Percentiles rank a stretch among this genome's conserved stretches.
These are phyloP conservation scores for Dromiciops gliroides DNA, from an alignment of 2,113 vertebrate genomes.

Conservation along the genomic window DNA sequence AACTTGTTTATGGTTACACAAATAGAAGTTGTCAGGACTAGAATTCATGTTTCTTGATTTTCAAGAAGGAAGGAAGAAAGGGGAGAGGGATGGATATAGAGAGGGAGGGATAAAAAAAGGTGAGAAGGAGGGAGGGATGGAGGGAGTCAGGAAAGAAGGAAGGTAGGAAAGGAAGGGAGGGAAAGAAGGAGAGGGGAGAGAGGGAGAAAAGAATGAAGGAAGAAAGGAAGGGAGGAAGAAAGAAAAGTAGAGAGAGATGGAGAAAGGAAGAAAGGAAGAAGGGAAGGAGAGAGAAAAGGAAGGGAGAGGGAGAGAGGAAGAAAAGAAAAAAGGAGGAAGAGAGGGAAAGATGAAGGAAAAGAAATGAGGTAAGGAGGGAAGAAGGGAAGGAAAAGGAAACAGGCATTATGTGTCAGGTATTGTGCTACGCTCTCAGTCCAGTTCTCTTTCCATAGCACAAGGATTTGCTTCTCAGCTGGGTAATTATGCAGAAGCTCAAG, in stretches of 20 bases:
- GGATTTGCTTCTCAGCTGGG: too few species aligned
- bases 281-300: too few species aligned
- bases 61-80: background rate
- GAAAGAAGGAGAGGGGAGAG: background rate
- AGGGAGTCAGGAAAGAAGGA: background rate
- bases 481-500: too few species aligned
- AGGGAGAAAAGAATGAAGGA: background rate
- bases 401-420: too few species aligned
- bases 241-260: background rate
- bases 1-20: background rate
- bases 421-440: too few species aligned
- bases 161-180: background rate
- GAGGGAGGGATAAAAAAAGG: background rate
- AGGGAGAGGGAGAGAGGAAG: accelerated
- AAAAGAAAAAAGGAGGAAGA: too few species aligned
- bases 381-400: too few species aligned
- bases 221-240: too few species aligned
- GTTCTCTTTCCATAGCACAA: too few species aligned
- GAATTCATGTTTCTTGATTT: background rate
- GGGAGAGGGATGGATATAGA: background rate
- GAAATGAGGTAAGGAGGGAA: too few species aligned
- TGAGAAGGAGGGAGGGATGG: too few species aligned
- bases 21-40: background rate
- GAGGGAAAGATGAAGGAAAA: too few species aligned
- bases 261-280: background rate